Evolutionary conservation across 2,113 vertebrate species (phyloP).

Genomic region (Lophius piscatorius): DNA sequence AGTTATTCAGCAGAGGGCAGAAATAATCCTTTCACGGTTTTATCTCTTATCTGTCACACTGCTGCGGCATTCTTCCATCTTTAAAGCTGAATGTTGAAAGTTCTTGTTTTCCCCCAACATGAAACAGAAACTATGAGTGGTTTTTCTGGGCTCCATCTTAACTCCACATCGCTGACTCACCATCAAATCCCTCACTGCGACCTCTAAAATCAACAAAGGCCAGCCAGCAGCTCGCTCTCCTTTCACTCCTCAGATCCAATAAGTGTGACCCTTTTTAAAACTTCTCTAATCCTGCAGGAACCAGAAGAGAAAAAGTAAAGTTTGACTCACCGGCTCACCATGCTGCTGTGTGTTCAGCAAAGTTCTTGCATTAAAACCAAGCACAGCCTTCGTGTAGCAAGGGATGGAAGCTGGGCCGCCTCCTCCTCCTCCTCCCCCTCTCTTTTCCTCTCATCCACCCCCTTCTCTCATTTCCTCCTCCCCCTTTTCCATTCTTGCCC

Average conservation of each 20-base stretch:
- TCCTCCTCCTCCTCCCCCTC: constrained; percentile 2
- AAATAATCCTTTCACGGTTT: too few relatives aligned
- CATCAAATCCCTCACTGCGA: not conserved
- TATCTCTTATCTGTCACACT: too few relatives aligned
- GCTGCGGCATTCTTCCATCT: not conserved
- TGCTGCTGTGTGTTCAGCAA: constrained; percentile 66
- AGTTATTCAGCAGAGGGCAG: not conserved
- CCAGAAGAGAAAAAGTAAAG: not conserved
- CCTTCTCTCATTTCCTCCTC: constrained; percentile 11
- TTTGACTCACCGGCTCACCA: constrained; percentile 89
- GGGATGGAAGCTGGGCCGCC: constrained; percentile 34
- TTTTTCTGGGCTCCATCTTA: too few relatives aligned
- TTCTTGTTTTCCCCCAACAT: too few relatives aligned
- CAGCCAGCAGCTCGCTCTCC: not conserved
- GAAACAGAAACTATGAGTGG: not conserved
- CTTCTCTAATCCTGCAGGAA: not conserved
- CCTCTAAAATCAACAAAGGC: constrained; percentile 7
- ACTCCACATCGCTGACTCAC: constrained; percentile 2
- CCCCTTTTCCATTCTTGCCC: too few relatives aligned
- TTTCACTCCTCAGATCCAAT: constrained; percentile 2
- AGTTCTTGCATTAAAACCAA: constrained; percentile 39
- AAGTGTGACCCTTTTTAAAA: not conserved
- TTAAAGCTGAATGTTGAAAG: too few relatives aligned
- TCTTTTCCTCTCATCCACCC: constrained; percentile 23
- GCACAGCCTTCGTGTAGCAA: constrained; percentile 44